phyloP scores from a whole-genome alignment of 37 sponge, comb jelly and placozoan species.

The Halichondria panicea region DNA sequence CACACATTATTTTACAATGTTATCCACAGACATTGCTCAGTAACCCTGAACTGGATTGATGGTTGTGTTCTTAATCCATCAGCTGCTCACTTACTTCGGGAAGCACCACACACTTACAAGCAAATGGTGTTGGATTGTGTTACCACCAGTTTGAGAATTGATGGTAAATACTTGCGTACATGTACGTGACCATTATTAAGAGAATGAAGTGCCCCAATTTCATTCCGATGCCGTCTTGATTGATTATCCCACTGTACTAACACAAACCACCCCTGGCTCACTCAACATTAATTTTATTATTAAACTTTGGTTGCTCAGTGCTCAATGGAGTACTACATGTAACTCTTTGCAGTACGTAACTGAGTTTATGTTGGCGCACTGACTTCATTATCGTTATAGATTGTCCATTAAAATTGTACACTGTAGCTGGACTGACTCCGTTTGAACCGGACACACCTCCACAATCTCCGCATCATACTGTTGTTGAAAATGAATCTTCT shows the following conservation, averaged over 20 bases:
- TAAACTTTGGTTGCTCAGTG: background rate
- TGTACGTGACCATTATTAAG: background rate
- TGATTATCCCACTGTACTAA: background rate
- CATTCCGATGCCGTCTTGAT: background rate
- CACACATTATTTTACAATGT: too few relatives aligned
- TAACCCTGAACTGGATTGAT: constrained; percentile 62
- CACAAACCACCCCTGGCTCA: background rate
- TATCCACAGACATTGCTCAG: constrained; percentile 46
- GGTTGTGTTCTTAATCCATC: constrained; percentile 50
- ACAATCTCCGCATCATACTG: background rate
- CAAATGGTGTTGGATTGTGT: constrained; percentile 91
- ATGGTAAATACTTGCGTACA: constrained; percentile 43
- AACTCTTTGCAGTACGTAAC: too few relatives aligned
- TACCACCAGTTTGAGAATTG: constrained; percentile 75
- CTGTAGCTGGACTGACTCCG: constrained; percentile 71
- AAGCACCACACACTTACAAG: constrained; percentile 77
- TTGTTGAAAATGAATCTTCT: background rate
- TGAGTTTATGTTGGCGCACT: background rate
- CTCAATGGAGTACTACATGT: too few relatives aligned
- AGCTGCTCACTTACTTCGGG: constrained; percentile 51
- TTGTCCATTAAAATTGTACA: background rate
- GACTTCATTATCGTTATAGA: background rate
- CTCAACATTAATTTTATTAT: background rate
- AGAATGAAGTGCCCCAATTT: background rate
- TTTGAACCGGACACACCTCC: constrained; percentile 12